Evolutionary conservation across 1,140 invertebrate species (phyloP), one percentile per base, ranked within the genome.

Genomic region (Microplitis demolitor): DNA sequence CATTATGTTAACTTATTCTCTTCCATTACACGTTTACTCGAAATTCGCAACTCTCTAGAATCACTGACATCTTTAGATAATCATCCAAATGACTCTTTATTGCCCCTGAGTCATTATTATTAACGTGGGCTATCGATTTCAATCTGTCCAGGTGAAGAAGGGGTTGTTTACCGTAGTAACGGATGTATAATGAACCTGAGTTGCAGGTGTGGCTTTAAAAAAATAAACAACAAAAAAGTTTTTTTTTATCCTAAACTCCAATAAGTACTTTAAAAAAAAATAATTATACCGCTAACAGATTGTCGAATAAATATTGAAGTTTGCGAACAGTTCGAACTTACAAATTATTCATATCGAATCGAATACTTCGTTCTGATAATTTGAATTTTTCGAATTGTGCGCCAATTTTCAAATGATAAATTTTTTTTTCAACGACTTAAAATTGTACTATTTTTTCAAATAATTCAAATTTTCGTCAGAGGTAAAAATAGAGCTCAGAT

Each of bases 91-190:
- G 63, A 53, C 34, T 58, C 37, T 72, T 54, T 33, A 72, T 66
- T 58, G 35, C 16, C 9, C 8, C 24, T 24, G 13, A n/a, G n/a
- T 72, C 24, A 56, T 66, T 66, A 16, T 60, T 69, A 60, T 69
- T 66, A 72, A 53, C 54, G 8, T 54, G 11, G 14, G 9, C 50
- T 66, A 72, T 72, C 53, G 70, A 72, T 72, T 72, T 56, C 62
- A 72, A 72, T 72, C 70, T 72, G 70, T 66, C 70, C 70, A 72
- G 70, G 70, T 72, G 70, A 72, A 66, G 62, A 67, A 60, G 63
- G 62, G 61, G 63, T 72, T 72, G 70, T 72, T 72, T 72, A 66
- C 54, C 63, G 70, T 72, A 35, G 70, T 72, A 66, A 72, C 70
- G 45, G 50, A 53, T 16, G 53, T 39, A 50, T 51, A 13, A 66